Evolutionary conservation across 2,888 invertebrate species (phyloP).

Genomic region (Trichopria drosophilae): DNA sequence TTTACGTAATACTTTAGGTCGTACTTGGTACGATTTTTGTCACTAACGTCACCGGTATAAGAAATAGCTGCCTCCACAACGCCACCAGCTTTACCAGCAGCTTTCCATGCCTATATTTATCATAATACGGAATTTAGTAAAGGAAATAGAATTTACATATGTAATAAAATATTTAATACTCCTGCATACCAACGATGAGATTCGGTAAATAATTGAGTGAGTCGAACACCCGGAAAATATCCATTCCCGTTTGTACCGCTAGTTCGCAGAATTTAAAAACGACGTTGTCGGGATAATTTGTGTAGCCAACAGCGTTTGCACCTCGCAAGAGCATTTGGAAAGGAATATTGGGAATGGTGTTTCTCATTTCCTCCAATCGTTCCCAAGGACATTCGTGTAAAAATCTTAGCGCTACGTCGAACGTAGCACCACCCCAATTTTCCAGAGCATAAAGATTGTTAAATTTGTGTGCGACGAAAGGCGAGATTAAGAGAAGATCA

Average conservation of each 20-base stretch:
- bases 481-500: slow-evolving; percentile 88
- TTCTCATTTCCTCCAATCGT: slow-evolving; percentile 88
- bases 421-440: slow-evolving; percentile 99
- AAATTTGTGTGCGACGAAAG: slow-evolving; percentile 93
- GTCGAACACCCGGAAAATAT: slow-evolving; percentile 97
- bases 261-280: slow-evolving; percentile 96
- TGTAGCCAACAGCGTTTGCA: slow-evolving; percentile 98
- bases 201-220: slow-evolving; percentile 98
- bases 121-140: too few species aligned
- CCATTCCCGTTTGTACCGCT: slow-evolving; percentile 96
- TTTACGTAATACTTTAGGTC: slow-evolving; percentile 92
- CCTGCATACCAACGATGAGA: slow-evolving; percentile 72
- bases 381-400: slow-evolving; percentile 99
- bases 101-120: too few species aligned
- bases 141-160: background rate
- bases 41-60: slow-evolving; percentile 96
- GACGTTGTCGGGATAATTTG: slow-evolving; percentile 99
- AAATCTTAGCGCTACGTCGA: slow-evolving; percentile 94
- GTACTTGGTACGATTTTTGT: slow-evolving; percentile 88
- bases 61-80: slow-evolving; percentile 98
- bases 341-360: slow-evolving; percentile 93
- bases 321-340: slow-evolving; percentile 99
- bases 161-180: background rate
- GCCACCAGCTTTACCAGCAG: slow-evolving; percentile 95
- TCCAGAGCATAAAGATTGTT: slow-evolving; percentile 86